These are phyloP conservation scores for Ammospiza caudacuta DNA, from an alignment of 2,113 vertebrate species.

Conservation along the genomic window DNA sequence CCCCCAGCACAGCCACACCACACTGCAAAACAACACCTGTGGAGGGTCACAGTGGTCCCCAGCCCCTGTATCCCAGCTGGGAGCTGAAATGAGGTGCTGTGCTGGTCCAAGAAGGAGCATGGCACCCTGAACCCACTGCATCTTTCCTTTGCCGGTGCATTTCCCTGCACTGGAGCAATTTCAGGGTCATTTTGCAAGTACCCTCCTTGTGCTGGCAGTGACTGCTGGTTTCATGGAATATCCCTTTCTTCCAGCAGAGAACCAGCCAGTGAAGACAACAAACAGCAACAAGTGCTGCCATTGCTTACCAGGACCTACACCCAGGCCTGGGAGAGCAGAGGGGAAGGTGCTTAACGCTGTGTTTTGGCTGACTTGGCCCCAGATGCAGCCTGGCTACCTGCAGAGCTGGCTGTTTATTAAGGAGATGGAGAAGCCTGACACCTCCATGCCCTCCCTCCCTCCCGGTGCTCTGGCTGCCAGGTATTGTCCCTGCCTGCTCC, in stretches of 20 bases:
- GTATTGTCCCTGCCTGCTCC: neutral
- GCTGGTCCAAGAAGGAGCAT: rapidly evolving
- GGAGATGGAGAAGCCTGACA: neutral
- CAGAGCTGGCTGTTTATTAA: neutral
- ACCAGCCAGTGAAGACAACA: neutral
- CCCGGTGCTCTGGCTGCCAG: neutral
- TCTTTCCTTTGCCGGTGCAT: neutral
- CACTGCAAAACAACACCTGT: neutral
- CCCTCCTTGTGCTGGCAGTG: rapidly evolving
- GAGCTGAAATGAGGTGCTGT: neutral
- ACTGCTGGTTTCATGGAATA: rapidly evolving
- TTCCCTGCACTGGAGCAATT: neutral
- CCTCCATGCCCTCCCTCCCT: neutral
- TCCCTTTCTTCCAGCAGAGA: neutral
- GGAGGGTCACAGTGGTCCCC: neutral
- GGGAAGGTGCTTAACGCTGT: neutral
- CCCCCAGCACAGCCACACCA: neutral
- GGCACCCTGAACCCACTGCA: rapidly evolving
- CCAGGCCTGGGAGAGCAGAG: neutral
- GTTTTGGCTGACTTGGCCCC: neutral
- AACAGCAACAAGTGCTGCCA: neutral
- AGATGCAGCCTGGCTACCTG: neutral
- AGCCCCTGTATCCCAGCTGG: neutral
- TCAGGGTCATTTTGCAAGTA: neutral
- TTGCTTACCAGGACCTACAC: neutral